Evolutionary conservation across 2,888 invertebrate species (phyloP), one percentile per base, ranked within the genome.

Genomic region (Tetrapedia diversipes): DNA sequence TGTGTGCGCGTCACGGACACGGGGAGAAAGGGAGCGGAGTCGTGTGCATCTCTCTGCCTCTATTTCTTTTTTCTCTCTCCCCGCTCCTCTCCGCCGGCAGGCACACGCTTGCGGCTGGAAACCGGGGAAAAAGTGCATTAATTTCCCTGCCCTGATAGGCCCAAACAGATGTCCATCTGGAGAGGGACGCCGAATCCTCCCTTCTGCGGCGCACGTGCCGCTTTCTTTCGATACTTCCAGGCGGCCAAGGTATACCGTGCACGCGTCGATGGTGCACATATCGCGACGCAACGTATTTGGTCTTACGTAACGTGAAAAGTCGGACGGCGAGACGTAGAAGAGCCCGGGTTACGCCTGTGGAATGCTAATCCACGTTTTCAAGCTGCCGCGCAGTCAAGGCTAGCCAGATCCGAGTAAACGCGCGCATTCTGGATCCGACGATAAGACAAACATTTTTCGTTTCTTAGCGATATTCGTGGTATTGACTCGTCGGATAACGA

Each of bases 101-200:
- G 22, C 66, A 64, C 79, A 77, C 79, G 72, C 63, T 74, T 24
- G 71, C 71, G 49, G 59, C 56, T 49, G 60, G 73, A 63, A 66
- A 56, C 37, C 54, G 65, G 56, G 54, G 70, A 79, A 85, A 83
- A 83, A 81, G 63, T 80, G 76, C 83, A 83, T 85, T 80, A 72
- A 85, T 83, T 85, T 85, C 68, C 60, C 65, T 47, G 75, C 29
- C 67, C 45, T 63, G 67, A 65, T 69, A 60, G 53, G 32, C 49
- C 54, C 43, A 66, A 73, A 76, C 82, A 82, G 82, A 83, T 83
- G 73, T 80, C 69, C 79, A 49, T 34, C 57, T 60, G 39, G 37
- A 78, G 60, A 72, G 57, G 59, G 66, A 49, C 56, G 41, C n/a
- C 76, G 34, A 68, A 68, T 49, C 68, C 51, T 60, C 57, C 59